Percentiles rank a stretch among this genome's conserved stretches.
phyloP scores from a whole-genome alignment of 2,797 vertebrate species.

The Clamator glandarius region DNA sequence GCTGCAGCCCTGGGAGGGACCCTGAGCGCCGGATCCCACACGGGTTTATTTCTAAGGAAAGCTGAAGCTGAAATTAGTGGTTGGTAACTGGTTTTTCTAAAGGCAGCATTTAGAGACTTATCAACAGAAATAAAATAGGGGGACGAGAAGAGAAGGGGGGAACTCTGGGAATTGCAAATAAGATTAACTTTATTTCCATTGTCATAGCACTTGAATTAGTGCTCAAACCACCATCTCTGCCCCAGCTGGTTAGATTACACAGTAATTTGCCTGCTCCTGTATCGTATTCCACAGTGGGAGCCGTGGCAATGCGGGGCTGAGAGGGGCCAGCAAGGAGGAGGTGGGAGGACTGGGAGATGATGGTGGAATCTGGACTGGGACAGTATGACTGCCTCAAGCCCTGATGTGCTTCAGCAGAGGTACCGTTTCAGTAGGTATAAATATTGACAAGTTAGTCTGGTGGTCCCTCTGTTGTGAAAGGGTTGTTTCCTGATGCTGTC shows the following conservation, averaged over 20 bases:
- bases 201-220: not conserved
- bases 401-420: not conserved
- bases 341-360: not conserved
- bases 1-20: not conserved
- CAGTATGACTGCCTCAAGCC: not conserved
- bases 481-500: not conserved
- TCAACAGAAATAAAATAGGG: slow-evolving; percentile 32
- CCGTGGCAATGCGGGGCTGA: not conserved
- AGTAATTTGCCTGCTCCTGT: not conserved
- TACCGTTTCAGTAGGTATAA: not conserved
- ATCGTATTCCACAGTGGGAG: not conserved
- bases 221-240: slow-evolving; percentile 25
- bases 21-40: not conserved
- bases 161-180: not conserved
- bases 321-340: not conserved
- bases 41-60: not conserved
- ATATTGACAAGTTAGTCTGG: not conserved
- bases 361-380: not conserved
- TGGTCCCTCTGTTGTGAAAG: not conserved
- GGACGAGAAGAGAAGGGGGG: not conserved
- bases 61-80: slow-evolving; percentile 12
- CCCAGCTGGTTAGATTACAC: not conserved
- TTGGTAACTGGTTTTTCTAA: slow-evolving; percentile 34
- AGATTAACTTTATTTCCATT: slow-evolving; percentile 4
- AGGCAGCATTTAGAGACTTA: slow-evolving; percentile 40